Percentiles rank a stretch among this genome's conserved stretches.
phyloP scores from a whole-genome alignment of 2,888 invertebrate species.

The Rhagophthalmus giganteus region DNA sequence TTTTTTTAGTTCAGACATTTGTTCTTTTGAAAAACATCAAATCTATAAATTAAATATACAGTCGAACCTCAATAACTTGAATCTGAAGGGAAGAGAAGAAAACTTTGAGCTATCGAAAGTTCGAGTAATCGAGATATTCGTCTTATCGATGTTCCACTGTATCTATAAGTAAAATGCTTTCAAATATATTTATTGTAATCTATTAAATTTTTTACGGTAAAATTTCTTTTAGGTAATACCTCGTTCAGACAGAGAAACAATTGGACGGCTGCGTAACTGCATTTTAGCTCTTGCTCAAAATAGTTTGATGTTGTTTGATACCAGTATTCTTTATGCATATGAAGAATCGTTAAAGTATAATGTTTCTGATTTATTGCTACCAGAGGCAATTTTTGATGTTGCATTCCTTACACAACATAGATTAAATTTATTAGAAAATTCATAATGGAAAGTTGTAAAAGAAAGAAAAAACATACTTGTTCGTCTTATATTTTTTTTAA shows the following conservation, averaged over 20 bases:
- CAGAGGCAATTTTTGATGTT: constrained; percentile 84
- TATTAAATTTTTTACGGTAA: neutral
- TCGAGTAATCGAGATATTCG: no score
- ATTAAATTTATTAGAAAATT: constrained; percentile 55
- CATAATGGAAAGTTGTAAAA: constrained; percentile 1
- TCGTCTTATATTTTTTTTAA: constrained; percentile 16
- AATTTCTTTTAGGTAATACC: constrained; percentile 64
- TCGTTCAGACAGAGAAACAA: constrained; percentile 76
- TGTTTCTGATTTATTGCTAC: constrained; percentile 76
- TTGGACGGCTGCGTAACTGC: constrained; percentile 87
- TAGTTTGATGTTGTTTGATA: constrained; percentile 89
- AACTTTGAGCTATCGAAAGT: no score
- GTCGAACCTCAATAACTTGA: no score
- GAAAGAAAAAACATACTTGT: constrained; percentile 1
- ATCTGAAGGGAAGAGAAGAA: no score
- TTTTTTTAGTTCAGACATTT: no score
- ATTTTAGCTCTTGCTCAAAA: constrained; percentile 83
- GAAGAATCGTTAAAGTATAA: constrained; percentile 83
- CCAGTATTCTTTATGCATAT: constrained; percentile 87
- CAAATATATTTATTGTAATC: no score
- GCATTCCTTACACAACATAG: constrained; percentile 78
- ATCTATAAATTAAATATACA: no score
- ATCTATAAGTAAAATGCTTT: no score
- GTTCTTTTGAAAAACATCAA: no score
- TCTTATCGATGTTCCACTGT: no score